These are phyloP conservation scores for Oligia latruncula DNA, from an alignment of 2,888 invertebrate genomes.

Conservation along the genomic window DNA sequence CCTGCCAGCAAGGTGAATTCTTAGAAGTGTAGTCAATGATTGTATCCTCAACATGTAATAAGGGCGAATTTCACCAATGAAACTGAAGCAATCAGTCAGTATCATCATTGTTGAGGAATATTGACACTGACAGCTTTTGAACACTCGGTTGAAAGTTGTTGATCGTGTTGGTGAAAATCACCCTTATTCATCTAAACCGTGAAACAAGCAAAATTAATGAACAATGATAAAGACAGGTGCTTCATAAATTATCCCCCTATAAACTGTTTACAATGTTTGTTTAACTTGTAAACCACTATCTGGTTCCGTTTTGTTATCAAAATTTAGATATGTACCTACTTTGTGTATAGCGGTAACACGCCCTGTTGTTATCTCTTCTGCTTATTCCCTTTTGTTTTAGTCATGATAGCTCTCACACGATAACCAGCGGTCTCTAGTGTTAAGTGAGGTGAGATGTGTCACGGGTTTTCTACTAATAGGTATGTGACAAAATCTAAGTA, in stretches of 20 bases:
- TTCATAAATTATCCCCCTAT: slow-evolving; percentile 7
- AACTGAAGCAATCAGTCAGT: background rate
- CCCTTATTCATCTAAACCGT: background rate
- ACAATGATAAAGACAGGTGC: background rate
- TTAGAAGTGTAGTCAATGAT: background rate
- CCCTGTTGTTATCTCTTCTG: slow-evolving; percentile 44
- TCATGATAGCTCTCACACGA: slow-evolving; percentile 10
- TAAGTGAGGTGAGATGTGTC: background rate
- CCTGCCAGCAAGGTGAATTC: background rate
- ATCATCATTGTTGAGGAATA: background rate
- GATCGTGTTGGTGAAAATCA: background rate
- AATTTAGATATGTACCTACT: background rate
- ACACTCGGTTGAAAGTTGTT: background rate
- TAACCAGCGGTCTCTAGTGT: background rate
- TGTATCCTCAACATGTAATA: background rate
- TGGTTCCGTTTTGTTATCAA: slow-evolving; percentile 52
- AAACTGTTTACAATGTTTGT: slow-evolving; percentile 37
- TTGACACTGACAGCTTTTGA: background rate
- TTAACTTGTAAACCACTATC: slow-evolving; percentile 35
- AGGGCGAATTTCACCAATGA: background rate
- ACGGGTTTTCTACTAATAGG: background rate
- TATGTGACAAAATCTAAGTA: background rate
- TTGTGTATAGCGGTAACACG: slow-evolving; percentile 26
- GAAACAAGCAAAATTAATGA: background rate
- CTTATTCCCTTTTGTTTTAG: slow-evolving; percentile 54